Base-by-base conservation (phyloP, 2,888 invertebrate species). In the Norana najaformis region DNA sequence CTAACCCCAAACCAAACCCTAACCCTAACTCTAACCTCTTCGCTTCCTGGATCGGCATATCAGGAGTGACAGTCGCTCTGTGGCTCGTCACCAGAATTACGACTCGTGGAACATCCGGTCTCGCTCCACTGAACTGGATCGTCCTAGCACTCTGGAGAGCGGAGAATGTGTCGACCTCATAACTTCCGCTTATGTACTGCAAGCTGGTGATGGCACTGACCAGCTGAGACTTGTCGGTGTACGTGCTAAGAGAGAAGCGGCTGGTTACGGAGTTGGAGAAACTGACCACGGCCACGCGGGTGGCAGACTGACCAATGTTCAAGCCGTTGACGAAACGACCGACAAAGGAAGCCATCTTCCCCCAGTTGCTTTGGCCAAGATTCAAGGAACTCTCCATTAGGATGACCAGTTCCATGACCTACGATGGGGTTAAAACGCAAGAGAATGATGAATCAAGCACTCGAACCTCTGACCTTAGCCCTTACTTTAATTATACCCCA, bases 271-370 rank as follows among this genome's bases (percentile, higher is more conserved):
- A 37, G 23, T 38, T 20, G 16, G 83, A 69, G 83, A 89, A 91
- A 20, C 89, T 89, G 16, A 89, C 90, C 20, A 91, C 34, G n/a
- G 85, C 89, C 36, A 90, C 83, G 20, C 83, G 85, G 35, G 85
- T 85, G 37, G 37, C 39, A 0, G 90, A 18, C 16, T 37, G 35
- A 37, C 89, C 69, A 47, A 91, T 89, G 89, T 23, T 69, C 35
- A 91, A 36, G 20, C 39, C 39, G 36, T 34, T 89, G 41, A 90
- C 89, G 14, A 91, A 23, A n/a, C 35, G 82, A 35, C 23, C 18
- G 23, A 91, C 90, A 41, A 89, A 88, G 18, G 34, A 37, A 16
- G 90, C 36, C 39, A 91, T 23, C 35, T 35, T n/a, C 16, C 2
- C 39, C 89, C 89, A 91, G 30, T 36, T 82, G 11, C 35, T 38